phyloP scores from a whole-genome alignment of 2,113 vertebrate species.

The Cyprinodon variegatus region DNA sequence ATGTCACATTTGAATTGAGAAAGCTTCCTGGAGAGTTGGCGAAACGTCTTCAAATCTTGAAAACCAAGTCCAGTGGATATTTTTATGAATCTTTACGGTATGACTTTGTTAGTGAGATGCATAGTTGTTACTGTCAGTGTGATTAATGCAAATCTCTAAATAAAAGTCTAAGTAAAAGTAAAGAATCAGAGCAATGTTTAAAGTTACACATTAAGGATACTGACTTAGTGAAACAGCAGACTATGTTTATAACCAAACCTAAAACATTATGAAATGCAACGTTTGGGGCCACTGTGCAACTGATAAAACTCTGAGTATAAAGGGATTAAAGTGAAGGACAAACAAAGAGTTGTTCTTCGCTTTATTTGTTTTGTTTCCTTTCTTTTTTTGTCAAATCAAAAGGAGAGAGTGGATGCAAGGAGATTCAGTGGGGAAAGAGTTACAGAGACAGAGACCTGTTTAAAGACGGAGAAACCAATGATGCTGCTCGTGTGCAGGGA shows the following conservation, averaged over 20 bases:
- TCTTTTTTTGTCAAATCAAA: slow-evolving; percentile 28
- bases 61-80: too few species aligned
- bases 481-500: slow-evolving; percentile 61
- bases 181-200: neutral
- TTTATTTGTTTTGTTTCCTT: neutral
- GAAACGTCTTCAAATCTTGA: too few species aligned
- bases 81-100: too few species aligned
- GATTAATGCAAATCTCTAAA: neutral
- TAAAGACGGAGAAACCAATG: slow-evolving; percentile 49
- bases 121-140: neutral
- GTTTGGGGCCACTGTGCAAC: slow-evolving; percentile 32
- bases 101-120: neutral
- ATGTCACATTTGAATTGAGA: too few species aligned
- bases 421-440: slow-evolving; percentile 47
- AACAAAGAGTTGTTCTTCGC: slow-evolving; percentile 24
- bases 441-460: slow-evolving; percentile 55
- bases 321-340: slow-evolving; percentile 47
- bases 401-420: slow-evolving; percentile 50
- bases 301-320: slow-evolving; percentile 21
- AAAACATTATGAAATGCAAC: slow-evolving; percentile 31
- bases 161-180: neutral
- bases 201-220: neutral
- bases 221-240: slow-evolving; percentile 20
- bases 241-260: slow-evolving; percentile 26
- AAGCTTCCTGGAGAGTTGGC: too few species aligned